phyloP scores from a whole-genome alignment of 2,888 invertebrate species.

The Furcula furcula region DNA sequence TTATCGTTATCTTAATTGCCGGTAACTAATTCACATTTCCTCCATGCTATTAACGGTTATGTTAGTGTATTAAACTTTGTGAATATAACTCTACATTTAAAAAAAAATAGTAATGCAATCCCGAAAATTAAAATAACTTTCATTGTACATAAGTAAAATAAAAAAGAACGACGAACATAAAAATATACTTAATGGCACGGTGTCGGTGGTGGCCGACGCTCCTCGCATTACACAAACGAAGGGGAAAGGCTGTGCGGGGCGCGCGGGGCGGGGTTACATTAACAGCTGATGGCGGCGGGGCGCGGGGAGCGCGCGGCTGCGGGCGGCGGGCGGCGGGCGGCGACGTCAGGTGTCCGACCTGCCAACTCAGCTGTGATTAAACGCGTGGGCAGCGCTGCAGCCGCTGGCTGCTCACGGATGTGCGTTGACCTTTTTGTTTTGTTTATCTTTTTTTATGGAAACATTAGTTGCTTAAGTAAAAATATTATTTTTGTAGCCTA shows the following conservation, averaged over 20 bases:
- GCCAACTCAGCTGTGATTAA: conserved; percentile 41
- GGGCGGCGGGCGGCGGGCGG: conserved; percentile 28
- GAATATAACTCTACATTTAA: no score
- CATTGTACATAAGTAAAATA: not conserved
- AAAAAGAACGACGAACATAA: conserved; percentile 9
- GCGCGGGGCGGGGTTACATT: conserved; percentile 62
- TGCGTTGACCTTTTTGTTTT: conserved; percentile 77
- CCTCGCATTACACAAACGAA: conserved; percentile 81
- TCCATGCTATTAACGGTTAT: no score
- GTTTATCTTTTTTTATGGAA: conserved; percentile 67
- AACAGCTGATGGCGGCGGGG: conserved; percentile 76
- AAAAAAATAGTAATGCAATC: no score
- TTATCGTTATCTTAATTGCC: conserved; percentile 27
- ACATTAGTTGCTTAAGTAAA: conserved; percentile 36
- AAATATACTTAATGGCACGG: conserved; percentile 35
- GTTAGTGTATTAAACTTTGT: no score
- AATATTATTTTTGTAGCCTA: conserved; percentile 15
- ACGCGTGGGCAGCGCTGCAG: conserved; percentile 64
- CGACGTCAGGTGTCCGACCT: conserved; percentile 75
- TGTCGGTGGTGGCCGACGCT: conserved; percentile 53
- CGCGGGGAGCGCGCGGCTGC: conserved; percentile 29
- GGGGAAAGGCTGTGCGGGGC: conserved; percentile 73
- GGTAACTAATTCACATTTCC: not conserved
- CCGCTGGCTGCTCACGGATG: conserved; percentile 52
- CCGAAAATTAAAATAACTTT: not conserved